Conservation (phyloP, 2,797 vertebrate genomes). For the Falco columbarius region DNA sequence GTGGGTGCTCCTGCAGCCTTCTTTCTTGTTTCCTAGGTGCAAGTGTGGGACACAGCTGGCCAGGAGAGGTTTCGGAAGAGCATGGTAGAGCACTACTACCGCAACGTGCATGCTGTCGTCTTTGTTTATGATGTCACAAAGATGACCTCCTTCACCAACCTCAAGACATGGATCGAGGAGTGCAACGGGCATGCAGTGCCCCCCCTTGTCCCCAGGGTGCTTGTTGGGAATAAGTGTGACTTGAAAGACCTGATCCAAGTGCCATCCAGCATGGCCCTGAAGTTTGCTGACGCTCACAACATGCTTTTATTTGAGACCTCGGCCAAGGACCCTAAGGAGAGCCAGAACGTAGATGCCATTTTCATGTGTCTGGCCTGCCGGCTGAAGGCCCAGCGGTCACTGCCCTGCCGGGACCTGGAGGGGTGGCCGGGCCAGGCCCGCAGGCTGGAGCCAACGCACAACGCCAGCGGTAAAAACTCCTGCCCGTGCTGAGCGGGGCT, state of each 20-base stretch:
- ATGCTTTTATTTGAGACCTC: slow-evolving; percentile 98
- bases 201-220: slow-evolving; percentile 84
- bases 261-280: slow-evolving; percentile 91
- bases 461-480: slow-evolving; percentile 79
- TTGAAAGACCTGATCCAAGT: slow-evolving; percentile 93
- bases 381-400: slow-evolving; percentile 93
- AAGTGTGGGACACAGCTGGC: slow-evolving; percentile 96
- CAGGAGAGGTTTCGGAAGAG: slow-evolving; percentile 95
- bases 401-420: slow-evolving; percentile 89
- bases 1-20: not conserved
- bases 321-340: slow-evolving; percentile 96
- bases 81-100: slow-evolving; percentile 97
- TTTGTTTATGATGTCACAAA: slow-evolving; percentile 98
- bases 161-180: slow-evolving; percentile 97
- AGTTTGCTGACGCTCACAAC: slow-evolving; percentile 95
- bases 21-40: slow-evolving; percentile 79
- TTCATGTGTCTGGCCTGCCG: slow-evolving; percentile 97
- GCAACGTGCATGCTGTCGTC: slow-evolving; percentile 94
- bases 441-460: slow-evolving; percentile 82
- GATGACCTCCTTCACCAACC: slow-evolving; percentile 94
- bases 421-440: slow-evolving; percentile 87
- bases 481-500: slow-evolving; percentile 88
- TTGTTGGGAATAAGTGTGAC: slow-evolving; percentile 98
- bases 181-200: slow-evolving; percentile 94
- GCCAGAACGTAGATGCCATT: slow-evolving; percentile 95